Conservation (phyloP, 2,113 vertebrate species). For the Alligator sinensis region DNA sequence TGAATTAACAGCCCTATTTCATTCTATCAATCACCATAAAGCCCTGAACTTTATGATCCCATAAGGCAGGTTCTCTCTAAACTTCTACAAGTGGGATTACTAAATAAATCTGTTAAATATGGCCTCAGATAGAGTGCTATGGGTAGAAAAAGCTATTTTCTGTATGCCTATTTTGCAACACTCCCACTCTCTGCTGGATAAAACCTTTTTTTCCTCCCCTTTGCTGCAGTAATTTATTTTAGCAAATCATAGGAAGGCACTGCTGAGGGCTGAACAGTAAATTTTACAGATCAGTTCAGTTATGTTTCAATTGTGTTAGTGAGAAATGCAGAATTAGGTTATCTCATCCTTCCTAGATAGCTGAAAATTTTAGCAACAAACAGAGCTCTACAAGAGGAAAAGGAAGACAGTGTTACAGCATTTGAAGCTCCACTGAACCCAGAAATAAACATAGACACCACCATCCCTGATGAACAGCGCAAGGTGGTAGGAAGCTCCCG, state of each 20-base stretch:
- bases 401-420: neutral
- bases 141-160: neutral
- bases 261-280: neutral
- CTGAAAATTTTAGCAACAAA: neutral
- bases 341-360: neutral
- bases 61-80: constrained; percentile 7
- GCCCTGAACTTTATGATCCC: constrained; percentile 24
- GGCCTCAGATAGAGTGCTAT: neutral
- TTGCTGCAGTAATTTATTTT: fast-evolving
- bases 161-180: neutral
- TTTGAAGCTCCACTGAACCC: neutral
- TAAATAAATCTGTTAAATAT: neutral
- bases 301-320: neutral
- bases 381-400: neutral
- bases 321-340: neutral
- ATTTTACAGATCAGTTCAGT: neutral
- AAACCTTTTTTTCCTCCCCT: neutral
- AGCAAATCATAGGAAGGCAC: neutral
- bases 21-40: constrained; percentile 46
- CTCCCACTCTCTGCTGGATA: neutral
- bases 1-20: constrained; percentile 32
- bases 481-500: neutral
- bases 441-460: neutral
- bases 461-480: neutral
- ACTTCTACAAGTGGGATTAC: neutral